These are phyloP conservation scores for Smittia sp. DNA, from an alignment of 2,888 invertebrate species.

Conservation along the genomic window DNA sequence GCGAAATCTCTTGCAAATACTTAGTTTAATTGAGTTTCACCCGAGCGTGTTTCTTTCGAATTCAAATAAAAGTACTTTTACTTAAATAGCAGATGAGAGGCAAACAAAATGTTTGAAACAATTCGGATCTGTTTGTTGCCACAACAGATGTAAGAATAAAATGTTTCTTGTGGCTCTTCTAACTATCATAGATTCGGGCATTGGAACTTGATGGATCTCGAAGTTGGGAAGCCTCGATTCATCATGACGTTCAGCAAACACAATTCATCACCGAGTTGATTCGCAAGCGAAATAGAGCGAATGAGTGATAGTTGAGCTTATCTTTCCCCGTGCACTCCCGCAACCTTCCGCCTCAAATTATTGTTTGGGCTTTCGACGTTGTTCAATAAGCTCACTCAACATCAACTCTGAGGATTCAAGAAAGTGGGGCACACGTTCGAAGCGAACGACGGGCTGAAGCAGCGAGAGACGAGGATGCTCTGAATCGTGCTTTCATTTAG, in stretches of 20 bases:
- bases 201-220: too few species aligned
- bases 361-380: background rate
- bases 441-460: background rate
- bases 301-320: background rate
- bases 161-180: too few species aligned
- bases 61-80: too few species aligned
- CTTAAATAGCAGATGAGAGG: background rate
- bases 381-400: conserved; percentile 30
- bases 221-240: too few species aligned
- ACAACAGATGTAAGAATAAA: too few species aligned
- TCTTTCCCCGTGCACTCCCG: too few species aligned
- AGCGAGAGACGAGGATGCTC: background rate
- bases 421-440: conserved; percentile 29
- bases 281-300: too few species aligned
- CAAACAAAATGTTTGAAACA: background rate
- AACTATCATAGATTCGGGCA: too few species aligned
- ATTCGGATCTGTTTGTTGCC: background rate
- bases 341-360: background rate
- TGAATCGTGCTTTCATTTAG: conserved; percentile 39
- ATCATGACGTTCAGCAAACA: background rate
- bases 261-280: background rate
- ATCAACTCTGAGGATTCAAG: background rate
- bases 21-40: background rate
- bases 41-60: background rate
- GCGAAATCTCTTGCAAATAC: background rate